Evolutionary conservation across 2,113 vertebrate genomes (phyloP).

Genomic region (Balaeniceps rex): DNA sequence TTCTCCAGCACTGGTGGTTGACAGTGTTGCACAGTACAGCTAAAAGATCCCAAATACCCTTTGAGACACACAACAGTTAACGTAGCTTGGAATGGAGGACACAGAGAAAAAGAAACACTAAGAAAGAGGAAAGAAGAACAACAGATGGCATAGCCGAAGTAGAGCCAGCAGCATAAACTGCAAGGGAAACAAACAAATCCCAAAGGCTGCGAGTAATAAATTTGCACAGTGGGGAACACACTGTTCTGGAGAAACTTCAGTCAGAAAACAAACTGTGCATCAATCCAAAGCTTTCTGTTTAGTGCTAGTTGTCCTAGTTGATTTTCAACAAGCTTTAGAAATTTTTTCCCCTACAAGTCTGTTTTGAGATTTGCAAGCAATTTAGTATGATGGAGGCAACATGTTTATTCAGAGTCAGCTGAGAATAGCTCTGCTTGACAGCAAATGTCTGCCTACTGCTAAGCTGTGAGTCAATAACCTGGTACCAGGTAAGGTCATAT

Average conservation of each 20-base stretch:
- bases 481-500: background rate
- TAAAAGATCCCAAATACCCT: background rate
- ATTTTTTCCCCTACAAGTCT: background rate
- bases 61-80: constrained; percentile 17
- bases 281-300: constrained; percentile 27
- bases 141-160: constrained; percentile 53
- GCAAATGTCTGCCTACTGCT: background rate
- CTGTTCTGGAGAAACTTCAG: constrained; percentile 51
- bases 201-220: constrained; percentile 50
- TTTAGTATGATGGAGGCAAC: background rate
- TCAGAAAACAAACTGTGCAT: constrained; percentile 52
- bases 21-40: background rate
- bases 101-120: background rate
- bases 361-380: background rate
- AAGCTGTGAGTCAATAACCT: background rate
- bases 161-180: constrained; percentile 33
- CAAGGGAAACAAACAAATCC: constrained; percentile 65
- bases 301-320: constrained; percentile 1
- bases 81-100: constrained; percentile 10
- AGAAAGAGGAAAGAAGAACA: constrained; percentile 26
- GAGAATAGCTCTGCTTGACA: background rate
- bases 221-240: constrained; percentile 54
- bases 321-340: background rate
- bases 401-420: background rate
- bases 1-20: background rate